Evolutionary conservation across 2,113 vertebrate genomes (phyloP).

Genomic region (Cinclus cinclus): DNA sequence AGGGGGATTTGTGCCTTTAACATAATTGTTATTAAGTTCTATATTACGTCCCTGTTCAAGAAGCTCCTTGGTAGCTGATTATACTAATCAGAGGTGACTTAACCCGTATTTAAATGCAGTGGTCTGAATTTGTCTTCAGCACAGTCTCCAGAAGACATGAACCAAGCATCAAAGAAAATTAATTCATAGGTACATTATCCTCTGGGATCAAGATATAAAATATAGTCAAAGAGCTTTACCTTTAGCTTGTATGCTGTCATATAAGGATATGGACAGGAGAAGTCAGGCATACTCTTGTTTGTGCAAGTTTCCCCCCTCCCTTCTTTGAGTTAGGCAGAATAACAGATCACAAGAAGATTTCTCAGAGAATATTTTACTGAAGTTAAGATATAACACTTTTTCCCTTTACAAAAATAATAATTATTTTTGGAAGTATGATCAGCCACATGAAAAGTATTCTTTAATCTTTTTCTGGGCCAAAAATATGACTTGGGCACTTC

Average conservation of each 20-base stretch:
- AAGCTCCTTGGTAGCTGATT: constrained; percentile 29
- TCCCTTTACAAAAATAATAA: background rate
- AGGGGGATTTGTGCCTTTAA: background rate
- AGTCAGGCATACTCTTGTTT: background rate
- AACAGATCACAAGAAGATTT: background rate
- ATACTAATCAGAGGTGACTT: constrained; percentile 50
- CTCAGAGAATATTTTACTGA: background rate
- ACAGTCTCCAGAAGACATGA: background rate
- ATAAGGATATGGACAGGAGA: background rate
- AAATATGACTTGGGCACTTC: background rate
- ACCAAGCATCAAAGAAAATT: constrained; percentile 11
- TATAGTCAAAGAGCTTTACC: background rate
- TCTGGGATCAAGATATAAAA: background rate
- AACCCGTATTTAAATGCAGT: constrained; percentile 41
- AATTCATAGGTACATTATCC: background rate
- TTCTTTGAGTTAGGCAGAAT: background rate
- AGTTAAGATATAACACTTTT: background rate
- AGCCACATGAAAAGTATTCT: background rate
- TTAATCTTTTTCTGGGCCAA: background rate
- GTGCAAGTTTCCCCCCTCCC: background rate
- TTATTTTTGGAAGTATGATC: background rate
- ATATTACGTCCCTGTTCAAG: background rate
- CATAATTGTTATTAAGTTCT: background rate
- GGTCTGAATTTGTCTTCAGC: background rate
- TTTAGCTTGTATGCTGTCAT: background rate